phyloP scores from a whole-genome alignment of 2,113 vertebrate species.

The Meles meles region DNA sequence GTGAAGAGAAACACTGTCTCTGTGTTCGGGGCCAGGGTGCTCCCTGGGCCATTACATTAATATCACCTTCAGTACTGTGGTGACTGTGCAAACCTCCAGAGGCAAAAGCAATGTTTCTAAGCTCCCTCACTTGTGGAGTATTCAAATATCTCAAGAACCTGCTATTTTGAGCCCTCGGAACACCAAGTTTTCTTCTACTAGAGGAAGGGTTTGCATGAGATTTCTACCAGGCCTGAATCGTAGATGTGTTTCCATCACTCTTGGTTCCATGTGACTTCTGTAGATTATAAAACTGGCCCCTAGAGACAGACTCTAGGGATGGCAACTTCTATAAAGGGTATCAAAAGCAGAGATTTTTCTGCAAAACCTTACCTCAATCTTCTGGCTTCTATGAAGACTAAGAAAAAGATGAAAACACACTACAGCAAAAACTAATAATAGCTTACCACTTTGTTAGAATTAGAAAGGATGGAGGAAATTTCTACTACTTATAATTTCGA shows the following conservation, averaged over 20 bases:
- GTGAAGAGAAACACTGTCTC: neutral
- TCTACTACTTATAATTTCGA: neutral
- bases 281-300: neutral
- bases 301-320: neutral
- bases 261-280: neutral
- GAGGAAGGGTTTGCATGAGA: neutral
- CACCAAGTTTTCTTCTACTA: neutral
- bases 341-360: neutral
- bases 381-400: neutral
- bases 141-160: neutral
- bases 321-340: neutral
- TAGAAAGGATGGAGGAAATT: neutral
- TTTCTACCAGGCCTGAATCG: neutral
- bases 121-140: neutral
- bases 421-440: slow-evolving; percentile 12
- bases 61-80: neutral
- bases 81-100: neutral
- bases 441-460: neutral
- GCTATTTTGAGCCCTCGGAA: neutral
- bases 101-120: neutral
- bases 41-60: neutral
- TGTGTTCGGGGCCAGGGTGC: neutral
- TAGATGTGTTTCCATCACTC: neutral
- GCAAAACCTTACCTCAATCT: neutral
- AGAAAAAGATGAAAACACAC: neutral